Evolutionary conservation across 2,797 vertebrate species (phyloP).

Genomic region (Allobates femoralis): DNA sequence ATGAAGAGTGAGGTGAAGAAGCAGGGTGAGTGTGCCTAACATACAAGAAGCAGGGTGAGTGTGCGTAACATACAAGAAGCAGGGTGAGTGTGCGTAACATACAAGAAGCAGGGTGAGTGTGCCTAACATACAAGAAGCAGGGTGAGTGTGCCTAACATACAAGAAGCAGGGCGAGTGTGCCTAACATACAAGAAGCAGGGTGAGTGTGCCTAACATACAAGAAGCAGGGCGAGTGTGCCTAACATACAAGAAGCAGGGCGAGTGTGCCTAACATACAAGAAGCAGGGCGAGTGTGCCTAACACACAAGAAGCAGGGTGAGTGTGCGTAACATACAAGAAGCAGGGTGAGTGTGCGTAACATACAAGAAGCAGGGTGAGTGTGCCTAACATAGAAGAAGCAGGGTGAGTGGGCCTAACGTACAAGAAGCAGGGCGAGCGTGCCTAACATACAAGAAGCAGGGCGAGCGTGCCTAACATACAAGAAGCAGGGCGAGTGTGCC

Average conservation of each 20-base stretch:
- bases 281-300: too few species aligned
- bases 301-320: slow-evolving; percentile 85
- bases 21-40: too few species aligned
- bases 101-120: too few species aligned
- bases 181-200: slow-evolving; percentile 87
- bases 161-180: too few species aligned
- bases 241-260: slow-evolving; percentile 86
- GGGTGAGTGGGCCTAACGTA: too few species aligned
- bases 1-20: slow-evolving; percentile 85
- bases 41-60: too few species aligned
- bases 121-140: slow-evolving; percentile 86
- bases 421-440: slow-evolving; percentile 81
- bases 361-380: slow-evolving; percentile 83
- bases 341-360: too few species aligned
- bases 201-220: slow-evolving; percentile 60
- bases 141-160: slow-evolving; percentile 69
- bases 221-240: too few species aligned
- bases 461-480: too few species aligned
- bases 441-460: not conserved
- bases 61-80: too few species aligned
- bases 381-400: not conserved
- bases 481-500: slow-evolving; percentile 79
- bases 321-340: not conserved
- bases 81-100: slow-evolving; percentile 72
- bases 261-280: not conserved